These are phyloP conservation scores for Crocidura indochinensis DNA, from an alignment of 2,797 vertebrate genomes.

Conservation along the genomic window DNA sequence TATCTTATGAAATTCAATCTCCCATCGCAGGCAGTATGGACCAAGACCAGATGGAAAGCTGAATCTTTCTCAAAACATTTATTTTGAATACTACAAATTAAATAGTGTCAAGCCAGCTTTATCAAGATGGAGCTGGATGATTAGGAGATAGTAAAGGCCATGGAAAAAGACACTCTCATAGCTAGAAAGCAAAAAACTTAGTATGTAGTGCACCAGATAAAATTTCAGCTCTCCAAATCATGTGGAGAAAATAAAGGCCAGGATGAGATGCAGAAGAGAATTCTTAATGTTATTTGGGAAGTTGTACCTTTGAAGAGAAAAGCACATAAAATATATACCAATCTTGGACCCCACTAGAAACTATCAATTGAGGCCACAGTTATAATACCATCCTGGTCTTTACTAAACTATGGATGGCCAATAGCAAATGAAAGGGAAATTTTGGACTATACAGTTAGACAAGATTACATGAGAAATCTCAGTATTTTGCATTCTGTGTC, in stretches of 20 bases:
- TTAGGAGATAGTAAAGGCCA: not conserved
- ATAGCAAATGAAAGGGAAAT: not conserved
- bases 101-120: not conserved
- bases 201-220: not conserved
- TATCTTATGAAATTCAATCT: not conserved
- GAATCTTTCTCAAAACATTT: not conserved
- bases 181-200: not conserved
- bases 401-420: not conserved
- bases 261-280: not conserved
- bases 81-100: slow-evolving; percentile 23
- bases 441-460: not conserved
- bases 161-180: not conserved
- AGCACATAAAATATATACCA: not conserved
- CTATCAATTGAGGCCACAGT: not conserved
- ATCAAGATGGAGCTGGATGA: not conserved
- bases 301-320: slow-evolving; percentile 25
- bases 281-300: slow-evolving; percentile 24
- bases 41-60: not conserved
- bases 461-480: not conserved
- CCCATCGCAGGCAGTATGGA: not conserved
- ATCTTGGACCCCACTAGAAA: not conserved
- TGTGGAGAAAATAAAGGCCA: not conserved
- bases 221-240: not conserved
- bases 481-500: not conserved
- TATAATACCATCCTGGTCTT: not conserved